Percentiles rank a stretch among this genome's conserved stretches.
These are phyloP conservation scores for Drosophila sp. DNA, from an alignment of 1,140 invertebrate genomes.

Conservation along the genomic window DNA sequence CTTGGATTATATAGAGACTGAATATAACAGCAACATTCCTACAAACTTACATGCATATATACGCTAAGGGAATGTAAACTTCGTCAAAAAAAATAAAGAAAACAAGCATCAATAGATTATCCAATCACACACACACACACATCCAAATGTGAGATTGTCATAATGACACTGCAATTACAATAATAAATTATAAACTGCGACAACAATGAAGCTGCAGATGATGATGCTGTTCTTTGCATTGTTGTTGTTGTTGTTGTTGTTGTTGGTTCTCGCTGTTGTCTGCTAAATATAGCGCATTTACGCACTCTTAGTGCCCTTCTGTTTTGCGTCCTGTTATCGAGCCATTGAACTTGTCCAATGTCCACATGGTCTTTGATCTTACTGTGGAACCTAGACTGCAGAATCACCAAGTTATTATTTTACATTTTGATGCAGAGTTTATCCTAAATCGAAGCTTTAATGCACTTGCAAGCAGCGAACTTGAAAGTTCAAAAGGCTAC, in stretches of 20 bases:
- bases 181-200: conserved; percentile 69
- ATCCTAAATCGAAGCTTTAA: no score
- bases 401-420: no score
- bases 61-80: conserved; percentile 15
- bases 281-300: conserved; percentile 35
- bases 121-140: conserved; percentile 10
- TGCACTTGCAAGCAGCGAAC: not conserved
- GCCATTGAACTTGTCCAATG: conserved; percentile 32
- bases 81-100: conserved; percentile 4
- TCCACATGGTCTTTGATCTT: not conserved
- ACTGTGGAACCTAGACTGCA: not conserved
- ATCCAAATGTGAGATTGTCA: conserved; percentile 32
- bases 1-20: conserved; percentile 3
- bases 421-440: no score
- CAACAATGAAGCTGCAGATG: conserved; percentile 47
- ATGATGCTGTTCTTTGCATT: conserved; percentile 19
- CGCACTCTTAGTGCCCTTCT: conserved; percentile 18
- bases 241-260: conserved; percentile 1
- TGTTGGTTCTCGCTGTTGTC: conserved; percentile 1
- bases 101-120: conserved; percentile 6
- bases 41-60: not conserved
- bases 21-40: no score
- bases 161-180: conserved; percentile 62
- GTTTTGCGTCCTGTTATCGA: conserved; percentile 2
- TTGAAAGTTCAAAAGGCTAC: not conserved